Evolutionary conservation across 2,113 vertebrate species (phyloP).

Genomic region (Capra hircus): DNA sequence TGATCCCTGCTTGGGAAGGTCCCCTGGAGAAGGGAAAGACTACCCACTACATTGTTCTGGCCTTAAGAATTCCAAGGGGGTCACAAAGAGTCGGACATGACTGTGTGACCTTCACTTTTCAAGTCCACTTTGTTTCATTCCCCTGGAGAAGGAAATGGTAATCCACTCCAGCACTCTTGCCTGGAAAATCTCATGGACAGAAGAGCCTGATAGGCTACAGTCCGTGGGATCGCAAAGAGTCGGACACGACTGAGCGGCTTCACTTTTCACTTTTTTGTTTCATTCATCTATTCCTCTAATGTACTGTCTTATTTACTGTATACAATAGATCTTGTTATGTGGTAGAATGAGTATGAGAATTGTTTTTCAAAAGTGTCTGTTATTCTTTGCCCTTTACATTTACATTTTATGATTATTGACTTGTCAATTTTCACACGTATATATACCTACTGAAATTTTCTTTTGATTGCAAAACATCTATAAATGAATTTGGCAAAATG

Average conservation of each 20-base stretch:
- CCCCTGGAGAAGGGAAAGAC: background rate
- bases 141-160: too few relatives aligned
- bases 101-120: background rate
- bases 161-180: too few relatives aligned
- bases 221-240: background rate
- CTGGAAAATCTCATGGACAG: too few relatives aligned
- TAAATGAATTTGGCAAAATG: background rate
- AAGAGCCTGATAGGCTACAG: background rate
- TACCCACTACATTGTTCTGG: background rate
- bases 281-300: background rate
- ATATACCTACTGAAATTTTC: background rate
- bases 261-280: background rate
- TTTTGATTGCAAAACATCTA: background rate
- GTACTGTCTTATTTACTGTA: background rate
- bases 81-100: background rate
- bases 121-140: background rate
- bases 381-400: background rate
- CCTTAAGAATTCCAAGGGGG: background rate
- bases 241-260: accelerated
- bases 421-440: background rate
- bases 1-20: background rate
- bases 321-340: background rate
- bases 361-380: background rate
- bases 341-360: background rate
- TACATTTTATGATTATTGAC: background rate